Base-by-base conservation (phyloP, 2,113 vertebrate species). In the Carlito syrichta region DNA sequence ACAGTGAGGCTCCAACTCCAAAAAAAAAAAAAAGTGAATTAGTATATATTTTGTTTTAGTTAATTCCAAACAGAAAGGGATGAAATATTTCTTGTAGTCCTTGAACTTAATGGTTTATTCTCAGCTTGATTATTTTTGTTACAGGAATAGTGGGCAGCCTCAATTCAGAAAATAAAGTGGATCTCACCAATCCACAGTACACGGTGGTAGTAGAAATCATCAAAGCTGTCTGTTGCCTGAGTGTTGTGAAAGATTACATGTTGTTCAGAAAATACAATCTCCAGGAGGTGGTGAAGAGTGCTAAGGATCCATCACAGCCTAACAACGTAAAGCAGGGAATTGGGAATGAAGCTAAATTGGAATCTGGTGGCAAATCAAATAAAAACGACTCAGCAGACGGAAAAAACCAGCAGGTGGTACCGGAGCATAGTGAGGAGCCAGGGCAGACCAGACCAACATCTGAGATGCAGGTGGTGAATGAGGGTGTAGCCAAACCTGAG, bases 161-260 rank as follows among this genome's bases (percentile, higher is more conserved):
- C 97, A 99, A 99, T 97, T 99, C 99, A 0, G 99, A 99, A 97
- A 99, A 99, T 98, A 99, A 99, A 96, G 99, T 99, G 4, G 99
- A 99, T 97, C 98, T 99, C 96, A 99, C 98, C 56, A 99, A 99
- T 92, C 99, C 99, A 3, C 98, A 99, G 27, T 99, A 99, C 96
- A 99, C 99, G 8, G 96, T 99, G 96, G 99, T 99, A 23, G 99
- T 99, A 73, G 99, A 99, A 98, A 99, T 99, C 96, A 99, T 99
- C 97, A 99, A 99, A 98, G 98, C 96, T 0, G 99, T 99, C 95
- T 99, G 99, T 94, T 99, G 99, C 96, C 79, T 99, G 98, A 99
- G 99, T 52, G 99, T 99, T 89, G 99, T 99, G 38, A 99, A 97
- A 97, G 99, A 99, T 98, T 99, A 99, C 97, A 97, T 98, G 12